Percentiles rank a stretch among this genome's conserved stretches.
Evolutionary conservation across 2,113 vertebrate genomes (phyloP).

Genomic region (Morone chrysops): DNA sequence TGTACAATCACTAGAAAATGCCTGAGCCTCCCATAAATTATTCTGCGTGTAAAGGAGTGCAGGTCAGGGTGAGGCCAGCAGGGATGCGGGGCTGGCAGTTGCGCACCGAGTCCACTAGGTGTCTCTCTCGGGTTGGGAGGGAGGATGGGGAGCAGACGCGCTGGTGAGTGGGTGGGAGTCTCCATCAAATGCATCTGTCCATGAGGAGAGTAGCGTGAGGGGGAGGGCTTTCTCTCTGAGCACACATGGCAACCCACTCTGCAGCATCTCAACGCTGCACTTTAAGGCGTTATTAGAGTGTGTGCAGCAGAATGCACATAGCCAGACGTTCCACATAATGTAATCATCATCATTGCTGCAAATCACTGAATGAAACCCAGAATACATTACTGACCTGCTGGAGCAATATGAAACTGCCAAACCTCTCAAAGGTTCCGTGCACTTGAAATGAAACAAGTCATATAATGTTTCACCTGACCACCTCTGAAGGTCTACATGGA

Average conservation of each 20-base stretch:
- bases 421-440: not conserved
- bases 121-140: slow-evolving; percentile 38
- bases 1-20: slow-evolving; percentile 42
- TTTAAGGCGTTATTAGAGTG: not conserved
- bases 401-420: not conserved
- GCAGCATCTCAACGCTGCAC: slow-evolving; percentile 58
- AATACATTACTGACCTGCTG: not conserved
- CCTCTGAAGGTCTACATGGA: not conserved
- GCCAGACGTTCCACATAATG: not conserved
- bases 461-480: not conserved
- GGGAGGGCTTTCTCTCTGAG: slow-evolving; percentile 45
- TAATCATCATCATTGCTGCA: not conserved
- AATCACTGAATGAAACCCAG: not conserved
- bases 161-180: slow-evolving; percentile 48
- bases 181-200: slow-evolving; percentile 50
- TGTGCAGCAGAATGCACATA: not conserved
- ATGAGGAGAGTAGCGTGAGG: slow-evolving; percentile 44
- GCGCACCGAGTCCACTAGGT: slow-evolving; percentile 34
- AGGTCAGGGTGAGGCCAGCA: slow-evolving; percentile 67
- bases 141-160: not conserved
- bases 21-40: slow-evolving; percentile 51
- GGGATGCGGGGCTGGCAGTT: slow-evolving; percentile 12
- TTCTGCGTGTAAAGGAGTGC: slow-evolving; percentile 29
- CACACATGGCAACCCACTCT: slow-evolving; percentile 66
- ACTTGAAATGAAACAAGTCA: not conserved